Conservation (phyloP, 2,888 invertebrate genomes). For the Tholera decimalis region DNA sequence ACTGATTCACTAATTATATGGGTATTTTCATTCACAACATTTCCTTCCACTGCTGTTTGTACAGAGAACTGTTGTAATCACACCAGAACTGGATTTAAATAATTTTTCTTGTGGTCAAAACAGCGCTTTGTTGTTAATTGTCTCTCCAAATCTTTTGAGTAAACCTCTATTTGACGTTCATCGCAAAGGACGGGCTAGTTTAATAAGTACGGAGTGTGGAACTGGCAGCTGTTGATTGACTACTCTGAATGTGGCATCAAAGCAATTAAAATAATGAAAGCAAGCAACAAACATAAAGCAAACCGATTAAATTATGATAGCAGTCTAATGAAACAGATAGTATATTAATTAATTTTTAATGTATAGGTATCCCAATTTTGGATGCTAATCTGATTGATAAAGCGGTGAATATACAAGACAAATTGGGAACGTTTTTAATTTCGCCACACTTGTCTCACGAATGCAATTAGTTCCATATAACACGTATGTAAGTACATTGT, state of each 20-base stretch:
- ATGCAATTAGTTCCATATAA: conserved; percentile 48
- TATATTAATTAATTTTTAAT: conserved; percentile 41
- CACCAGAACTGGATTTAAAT: conserved; percentile 5
- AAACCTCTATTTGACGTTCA: conserved; percentile 12
- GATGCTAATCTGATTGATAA: conserved; percentile 26
- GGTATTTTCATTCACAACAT: not conserved
- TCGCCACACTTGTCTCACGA: conserved; percentile 50
- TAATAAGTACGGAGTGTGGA: conserved; percentile 4
- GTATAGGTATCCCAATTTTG: conserved; percentile 24
- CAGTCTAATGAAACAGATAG: conserved; percentile 18
- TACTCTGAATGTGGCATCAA: conserved; percentile 45
- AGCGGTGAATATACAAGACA: conserved; percentile 29
- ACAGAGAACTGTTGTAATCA: conserved; percentile 4
- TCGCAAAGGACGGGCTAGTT: conserved; percentile 12
- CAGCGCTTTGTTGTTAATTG: conserved; percentile 20
- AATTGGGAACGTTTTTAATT: conserved; percentile 39
- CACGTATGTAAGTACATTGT: conserved; percentile 45
- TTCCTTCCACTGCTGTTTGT: not conserved
- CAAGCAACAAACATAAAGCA: conserved; percentile 27
- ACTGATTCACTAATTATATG: not conserved
- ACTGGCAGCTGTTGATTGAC: conserved; percentile 40
- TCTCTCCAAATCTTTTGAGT: conserved; percentile 31
- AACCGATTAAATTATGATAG: conserved; percentile 35
- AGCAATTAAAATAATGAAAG: conserved; percentile 51
- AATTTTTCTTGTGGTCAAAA: conserved; percentile 13